phyloP scores from a whole-genome alignment of 2,113 vertebrate species.

The Muntiacus reevesi region DNA sequence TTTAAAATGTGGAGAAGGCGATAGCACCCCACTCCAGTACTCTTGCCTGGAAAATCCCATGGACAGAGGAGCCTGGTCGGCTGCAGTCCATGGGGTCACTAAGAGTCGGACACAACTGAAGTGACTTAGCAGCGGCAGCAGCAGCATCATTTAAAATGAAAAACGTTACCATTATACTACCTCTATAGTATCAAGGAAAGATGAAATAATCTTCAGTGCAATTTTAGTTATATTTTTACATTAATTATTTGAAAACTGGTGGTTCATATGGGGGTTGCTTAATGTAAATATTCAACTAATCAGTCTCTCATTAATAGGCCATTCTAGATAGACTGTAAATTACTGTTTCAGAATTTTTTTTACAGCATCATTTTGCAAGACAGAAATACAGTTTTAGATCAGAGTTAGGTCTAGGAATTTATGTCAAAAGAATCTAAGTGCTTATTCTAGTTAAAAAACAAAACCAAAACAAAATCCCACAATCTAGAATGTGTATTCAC shows the following conservation, averaged over 20 bases:
- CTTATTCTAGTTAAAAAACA: background rate
- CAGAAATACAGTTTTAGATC: background rate
- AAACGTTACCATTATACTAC: background rate
- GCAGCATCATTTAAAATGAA: background rate
- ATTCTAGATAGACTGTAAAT: background rate
- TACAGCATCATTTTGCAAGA: background rate
- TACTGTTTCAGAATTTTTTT: background rate
- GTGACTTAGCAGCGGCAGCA: no score
- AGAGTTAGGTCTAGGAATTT: background rate
- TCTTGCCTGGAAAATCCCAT: no score
- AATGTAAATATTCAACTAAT: background rate
- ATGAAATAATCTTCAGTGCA: background rate
- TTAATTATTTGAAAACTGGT: background rate
- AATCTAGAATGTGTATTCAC: background rate
- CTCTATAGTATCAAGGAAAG: background rate
- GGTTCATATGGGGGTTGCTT: background rate
- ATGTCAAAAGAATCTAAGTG: background rate
- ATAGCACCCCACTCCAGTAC: no score
- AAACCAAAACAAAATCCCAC: background rate
- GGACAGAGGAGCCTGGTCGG: no score
- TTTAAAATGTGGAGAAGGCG: background rate
- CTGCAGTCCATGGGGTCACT: no score
- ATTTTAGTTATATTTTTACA: background rate
- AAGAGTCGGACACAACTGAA: no score
- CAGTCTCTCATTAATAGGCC: background rate